Evolutionary conservation across 2,888 invertebrate species (phyloP).

Genomic region (Yponomeuta malinellus): DNA sequence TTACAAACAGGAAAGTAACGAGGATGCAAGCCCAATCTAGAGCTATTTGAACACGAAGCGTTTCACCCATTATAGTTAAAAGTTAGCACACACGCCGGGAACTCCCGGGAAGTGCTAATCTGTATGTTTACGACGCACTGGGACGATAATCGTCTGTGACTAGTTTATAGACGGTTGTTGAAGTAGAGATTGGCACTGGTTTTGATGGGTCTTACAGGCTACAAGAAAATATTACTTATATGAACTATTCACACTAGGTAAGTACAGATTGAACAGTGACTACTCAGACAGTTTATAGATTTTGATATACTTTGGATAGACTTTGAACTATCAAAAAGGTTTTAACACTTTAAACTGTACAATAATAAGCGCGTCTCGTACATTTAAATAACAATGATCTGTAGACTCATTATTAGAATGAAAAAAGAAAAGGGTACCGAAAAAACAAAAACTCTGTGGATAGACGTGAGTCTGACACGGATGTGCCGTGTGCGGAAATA

Average conservation of each 20-base stretch:
- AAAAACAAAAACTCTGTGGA: too few species aligned
- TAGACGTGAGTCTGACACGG: not conserved
- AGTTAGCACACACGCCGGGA: not conserved
- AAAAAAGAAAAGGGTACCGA: too few species aligned
- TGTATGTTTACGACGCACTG: constrained; percentile 6
- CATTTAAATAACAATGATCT: too few species aligned
- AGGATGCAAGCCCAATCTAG: not conserved
- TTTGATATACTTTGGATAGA: too few species aligned
- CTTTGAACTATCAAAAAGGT: too few species aligned
- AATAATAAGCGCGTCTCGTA: too few species aligned
- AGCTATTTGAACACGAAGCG: not conserved
- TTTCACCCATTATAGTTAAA: not conserved
- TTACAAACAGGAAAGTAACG: not conserved
- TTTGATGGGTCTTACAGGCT: not conserved
- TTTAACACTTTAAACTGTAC: too few species aligned
- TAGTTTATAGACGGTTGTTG: not conserved
- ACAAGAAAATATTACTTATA: not conserved
- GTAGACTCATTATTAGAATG: too few species aligned
- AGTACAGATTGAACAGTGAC: too few species aligned
- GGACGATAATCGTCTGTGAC: constrained; percentile 5
- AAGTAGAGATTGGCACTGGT: not conserved
- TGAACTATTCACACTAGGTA: too few species aligned
- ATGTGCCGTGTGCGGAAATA: not conserved
- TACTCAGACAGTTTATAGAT: too few species aligned
- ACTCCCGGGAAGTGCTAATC: constrained; percentile 13